Conservation (phyloP, 1,140 invertebrate genomes). For the Wiebesia pumilae region DNA sequence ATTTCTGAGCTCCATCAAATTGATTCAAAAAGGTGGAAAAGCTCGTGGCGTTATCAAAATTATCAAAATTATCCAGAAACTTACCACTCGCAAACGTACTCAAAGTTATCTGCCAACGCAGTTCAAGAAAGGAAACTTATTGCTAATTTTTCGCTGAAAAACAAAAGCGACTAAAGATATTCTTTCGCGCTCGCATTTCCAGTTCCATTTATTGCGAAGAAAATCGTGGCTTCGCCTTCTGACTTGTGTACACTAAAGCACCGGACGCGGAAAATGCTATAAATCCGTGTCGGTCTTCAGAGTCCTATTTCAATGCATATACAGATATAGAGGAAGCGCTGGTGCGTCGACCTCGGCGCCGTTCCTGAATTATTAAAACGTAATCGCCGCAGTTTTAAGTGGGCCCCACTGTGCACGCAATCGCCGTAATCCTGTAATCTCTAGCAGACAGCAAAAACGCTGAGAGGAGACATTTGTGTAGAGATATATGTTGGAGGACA, state of each 20-base stretch:
- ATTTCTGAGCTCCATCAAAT: background rate
- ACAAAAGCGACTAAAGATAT: background rate
- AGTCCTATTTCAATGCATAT: slow-evolving; percentile 13
- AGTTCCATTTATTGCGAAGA: slow-evolving; percentile 2
- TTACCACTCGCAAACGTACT: background rate
- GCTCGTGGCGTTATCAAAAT: background rate
- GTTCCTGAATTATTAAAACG: slow-evolving; percentile 48
- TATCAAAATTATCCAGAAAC: background rate
- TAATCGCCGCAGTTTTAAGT: slow-evolving; percentile 50
- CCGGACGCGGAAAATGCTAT: background rate
- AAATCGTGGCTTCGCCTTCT: background rate
- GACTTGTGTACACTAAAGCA: background rate
- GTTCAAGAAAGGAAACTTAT: background rate
- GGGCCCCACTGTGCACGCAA: slow-evolving; percentile 2
- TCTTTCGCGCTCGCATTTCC: background rate
- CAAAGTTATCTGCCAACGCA: background rate
- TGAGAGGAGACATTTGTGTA: background rate
- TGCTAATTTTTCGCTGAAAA: background rate
- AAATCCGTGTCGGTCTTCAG: slow-evolving; percentile 10
- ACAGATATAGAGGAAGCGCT: background rate
- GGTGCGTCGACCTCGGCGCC: background rate
- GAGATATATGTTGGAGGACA: background rate
- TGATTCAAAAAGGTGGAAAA: background rate
- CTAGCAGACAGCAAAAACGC: slow-evolving; percentile 13
- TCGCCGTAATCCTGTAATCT: slow-evolving; percentile 48